Conservation (phyloP, 1,140 invertebrate genomes). For the Macrotrachela quadricornifera region DNA sequence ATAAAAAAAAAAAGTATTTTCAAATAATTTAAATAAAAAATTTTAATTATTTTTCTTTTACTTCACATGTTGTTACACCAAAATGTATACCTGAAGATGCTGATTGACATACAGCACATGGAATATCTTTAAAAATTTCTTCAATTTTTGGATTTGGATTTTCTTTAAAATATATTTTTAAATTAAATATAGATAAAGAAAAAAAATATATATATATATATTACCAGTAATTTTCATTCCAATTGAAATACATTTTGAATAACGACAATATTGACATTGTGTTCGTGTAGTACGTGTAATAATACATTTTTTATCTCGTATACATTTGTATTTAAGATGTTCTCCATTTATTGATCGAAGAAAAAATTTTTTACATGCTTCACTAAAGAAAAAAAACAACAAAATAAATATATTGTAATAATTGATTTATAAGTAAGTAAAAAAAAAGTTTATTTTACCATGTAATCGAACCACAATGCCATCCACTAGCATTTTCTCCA, state of each 20-base stretch:
- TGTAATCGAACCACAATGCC: conserved; percentile 28
- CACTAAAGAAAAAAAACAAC: too few species aligned
- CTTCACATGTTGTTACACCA: conserved; percentile 85
- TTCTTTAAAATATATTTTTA: neutral
- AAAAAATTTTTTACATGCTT: neutral
- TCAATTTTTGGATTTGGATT: conserved; percentile 6
- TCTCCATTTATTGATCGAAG: neutral
- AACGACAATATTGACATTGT: conserved; percentile 84
- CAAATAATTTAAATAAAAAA: neutral
- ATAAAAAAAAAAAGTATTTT: neutral
- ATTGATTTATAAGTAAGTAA: too few species aligned
- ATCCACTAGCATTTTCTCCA: conserved; percentile 15
- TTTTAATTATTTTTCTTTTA: conserved; percentile 37
- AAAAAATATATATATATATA: neutral
- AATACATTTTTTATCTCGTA: conserved; percentile 18
- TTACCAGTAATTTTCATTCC: conserved; percentile 92
- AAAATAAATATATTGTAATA: too few species aligned
- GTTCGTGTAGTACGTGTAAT: conserved; percentile 27
- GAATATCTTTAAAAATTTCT: conserved; percentile 15
- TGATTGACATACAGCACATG: conserved; percentile 56
- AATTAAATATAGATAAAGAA: neutral
- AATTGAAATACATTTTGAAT: conserved; percentile 92
- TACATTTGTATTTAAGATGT: conserved; percentile 13
- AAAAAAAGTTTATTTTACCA: conserved; percentile 24
- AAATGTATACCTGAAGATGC: conserved; percentile 87